These are phyloP conservation scores for Dasyurus viverrinus DNA, from an alignment of 2,113 vertebrate species.

Conservation along the genomic window DNA sequence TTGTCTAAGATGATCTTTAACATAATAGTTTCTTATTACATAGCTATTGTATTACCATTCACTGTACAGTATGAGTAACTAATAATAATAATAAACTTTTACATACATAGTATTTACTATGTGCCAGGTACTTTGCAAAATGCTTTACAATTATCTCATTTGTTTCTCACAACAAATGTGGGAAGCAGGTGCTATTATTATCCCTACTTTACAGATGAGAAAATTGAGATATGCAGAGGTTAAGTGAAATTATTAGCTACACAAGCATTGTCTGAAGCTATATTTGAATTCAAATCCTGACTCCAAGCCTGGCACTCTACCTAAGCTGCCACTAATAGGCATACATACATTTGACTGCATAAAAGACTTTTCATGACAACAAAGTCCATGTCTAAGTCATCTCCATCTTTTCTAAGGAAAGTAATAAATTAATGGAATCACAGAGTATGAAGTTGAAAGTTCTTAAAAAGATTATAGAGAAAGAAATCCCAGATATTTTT, in stretches of 20 bases:
- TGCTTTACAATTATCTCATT: neutral
- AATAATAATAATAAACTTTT: neutral
- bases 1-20: neutral
- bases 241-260: neutral
- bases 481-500: slow-evolving; percentile 15
- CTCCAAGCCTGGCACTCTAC: neutral
- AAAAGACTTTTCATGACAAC: neutral
- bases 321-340: neutral
- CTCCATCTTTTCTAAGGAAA: neutral
- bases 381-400: neutral
- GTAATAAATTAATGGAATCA: neutral
- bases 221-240: no score
- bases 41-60: neutral
- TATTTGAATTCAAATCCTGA: neutral
- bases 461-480: neutral
- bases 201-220: neutral
- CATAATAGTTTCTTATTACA: neutral
- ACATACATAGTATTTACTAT: neutral
- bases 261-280: neutral
- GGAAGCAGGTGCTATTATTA: neutral
- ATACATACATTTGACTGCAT: neutral
- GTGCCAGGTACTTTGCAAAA: neutral
- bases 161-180: neutral
- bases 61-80: neutral
- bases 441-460: neutral